Evolutionary conservation across 2,797 vertebrate species (phyloP), one percentile per base, ranked within the genome.

Genomic region (Anguilla obscura): DNA sequence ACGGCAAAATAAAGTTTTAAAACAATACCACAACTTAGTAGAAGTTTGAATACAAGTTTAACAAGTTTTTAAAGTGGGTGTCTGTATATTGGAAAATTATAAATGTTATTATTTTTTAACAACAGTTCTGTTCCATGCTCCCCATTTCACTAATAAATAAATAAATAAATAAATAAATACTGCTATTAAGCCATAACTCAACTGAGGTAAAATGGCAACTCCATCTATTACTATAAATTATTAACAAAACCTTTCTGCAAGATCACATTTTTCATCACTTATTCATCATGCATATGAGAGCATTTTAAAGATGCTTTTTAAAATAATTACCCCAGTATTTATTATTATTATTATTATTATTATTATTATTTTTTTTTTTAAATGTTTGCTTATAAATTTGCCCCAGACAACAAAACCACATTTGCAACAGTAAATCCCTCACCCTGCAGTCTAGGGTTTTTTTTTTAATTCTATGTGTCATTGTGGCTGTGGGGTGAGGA

Each of bases 201-300:
- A 93, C 90, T 90, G 90, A 92, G 88, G 88, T 90, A 86, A 89
- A 89, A 90, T 85, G 88, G 87, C 88, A 88, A 92, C 92, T 94
- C 94, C 91, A 94, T 95, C 95, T 93, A 90, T 91, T 86, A n/a
- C 76, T 60, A 91, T 94, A 91, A 95, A 95, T 95, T 94, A 94
- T 94, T 93, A 92, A 95, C 88, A 69, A 92, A 90, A 90, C 88
- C 88, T 93, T 92, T 92, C 88, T 91, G 87, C 1, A 86, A 88
- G 66, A 93, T 89, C 88, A 90, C 91, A 89, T 86, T 52, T 56
- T 69, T 91, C 91, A 92, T 93, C 89, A 93, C 92, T 94, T 93
- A 94, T 95, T 94, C 87, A 90, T 88, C 94, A 91, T 90, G 90
- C 88, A 92, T 90, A 91, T 90, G 92, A 90, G 90, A 89, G 88